A percentile compares a stretch with the other conserved stretches of the same genome.
phyloP scores from a whole-genome alignment of 2,888 invertebrate genomes.

The Lithophane leautieri region DNA sequence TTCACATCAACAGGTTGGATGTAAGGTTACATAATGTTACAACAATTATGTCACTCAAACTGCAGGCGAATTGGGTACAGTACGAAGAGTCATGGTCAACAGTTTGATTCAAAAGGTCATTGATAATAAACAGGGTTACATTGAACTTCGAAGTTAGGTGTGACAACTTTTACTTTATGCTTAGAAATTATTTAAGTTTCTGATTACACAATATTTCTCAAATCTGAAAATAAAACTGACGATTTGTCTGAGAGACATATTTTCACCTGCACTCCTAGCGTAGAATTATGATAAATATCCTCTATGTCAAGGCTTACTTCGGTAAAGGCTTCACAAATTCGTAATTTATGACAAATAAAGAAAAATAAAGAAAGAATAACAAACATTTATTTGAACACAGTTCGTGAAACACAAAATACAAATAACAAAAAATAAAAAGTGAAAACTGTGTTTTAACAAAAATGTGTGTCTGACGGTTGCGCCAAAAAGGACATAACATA shows the following conservation, averaged over 20 bases:
- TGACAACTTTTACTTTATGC: not conserved
- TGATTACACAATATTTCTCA: not conserved
- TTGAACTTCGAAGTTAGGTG: conserved; percentile 11
- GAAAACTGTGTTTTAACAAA: no score
- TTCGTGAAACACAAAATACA: no score
- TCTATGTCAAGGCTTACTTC: not conserved
- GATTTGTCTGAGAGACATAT: not conserved
- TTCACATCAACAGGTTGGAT: conserved; percentile 34
- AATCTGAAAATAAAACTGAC: not conserved
- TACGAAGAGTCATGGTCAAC: conserved; percentile 45
- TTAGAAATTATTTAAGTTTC: not conserved
- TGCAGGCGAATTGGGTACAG: conserved; percentile 21
- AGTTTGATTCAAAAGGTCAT: conserved; percentile 48
- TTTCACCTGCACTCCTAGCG: not conserved
- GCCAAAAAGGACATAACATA: not conserved
- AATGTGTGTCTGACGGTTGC: no score
- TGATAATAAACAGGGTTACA: conserved; percentile 5
- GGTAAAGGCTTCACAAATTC: not conserved
- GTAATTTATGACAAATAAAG: not conserved
- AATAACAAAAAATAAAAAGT: no score
- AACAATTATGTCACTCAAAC: conserved; percentile 50
- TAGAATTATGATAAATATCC: not conserved
- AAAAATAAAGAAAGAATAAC: no score
- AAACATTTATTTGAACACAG: no score
- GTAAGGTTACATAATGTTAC: not conserved